Percentiles rank a stretch among this genome's conserved stretches.
phyloP scores from a whole-genome alignment of 2,888 invertebrate genomes.

The Myopa tessellatipennis region DNA sequence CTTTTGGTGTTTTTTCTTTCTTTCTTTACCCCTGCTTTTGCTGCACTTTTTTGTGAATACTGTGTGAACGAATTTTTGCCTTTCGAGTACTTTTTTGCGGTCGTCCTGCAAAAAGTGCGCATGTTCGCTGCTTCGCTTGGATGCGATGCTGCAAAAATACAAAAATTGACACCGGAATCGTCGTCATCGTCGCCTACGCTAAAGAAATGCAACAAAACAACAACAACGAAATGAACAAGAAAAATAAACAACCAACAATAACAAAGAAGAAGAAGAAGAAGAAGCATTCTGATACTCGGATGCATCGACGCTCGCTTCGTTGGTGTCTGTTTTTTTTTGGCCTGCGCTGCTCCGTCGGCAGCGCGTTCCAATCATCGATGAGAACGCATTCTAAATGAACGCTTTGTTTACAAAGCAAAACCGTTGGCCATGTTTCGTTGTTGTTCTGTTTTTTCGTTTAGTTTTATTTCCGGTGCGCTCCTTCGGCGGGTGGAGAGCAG shows the following conservation, averaged over 20 bases:
- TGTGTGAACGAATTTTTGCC: conserved; percentile 33
- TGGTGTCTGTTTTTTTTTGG: too few relatives aligned
- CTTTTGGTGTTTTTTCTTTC: conserved; percentile 44
- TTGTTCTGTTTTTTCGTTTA: conserved; percentile 6
- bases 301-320: neutral
- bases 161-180: conserved; percentile 31
- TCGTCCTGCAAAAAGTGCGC: conserved; percentile 57
- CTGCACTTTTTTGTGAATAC: conserved; percentile 16
- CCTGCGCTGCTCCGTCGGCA: neutral
- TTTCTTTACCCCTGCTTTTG: neutral
- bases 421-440: neutral
- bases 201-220: conserved; percentile 47
- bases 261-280: conserved; percentile 42
- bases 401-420: conserved; percentile 41
- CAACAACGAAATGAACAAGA: conserved; percentile 46
- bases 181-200: conserved; percentile 35
- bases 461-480: neutral
- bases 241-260: conserved; percentile 48
- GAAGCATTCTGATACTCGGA: too few relatives aligned
- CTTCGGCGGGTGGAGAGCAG: neutral
- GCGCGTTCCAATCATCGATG: conserved; percentile 13
- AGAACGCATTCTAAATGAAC: conserved; percentile 32
- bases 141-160: conserved; percentile 7
- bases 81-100: conserved; percentile 27
- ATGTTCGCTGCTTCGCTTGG: conserved; percentile 54